Percentiles rank a stretch among this genome's conserved stretches.
Conservation (phyloP, 2,113 vertebrate species). For the Toxostoma redivivum region DNA sequence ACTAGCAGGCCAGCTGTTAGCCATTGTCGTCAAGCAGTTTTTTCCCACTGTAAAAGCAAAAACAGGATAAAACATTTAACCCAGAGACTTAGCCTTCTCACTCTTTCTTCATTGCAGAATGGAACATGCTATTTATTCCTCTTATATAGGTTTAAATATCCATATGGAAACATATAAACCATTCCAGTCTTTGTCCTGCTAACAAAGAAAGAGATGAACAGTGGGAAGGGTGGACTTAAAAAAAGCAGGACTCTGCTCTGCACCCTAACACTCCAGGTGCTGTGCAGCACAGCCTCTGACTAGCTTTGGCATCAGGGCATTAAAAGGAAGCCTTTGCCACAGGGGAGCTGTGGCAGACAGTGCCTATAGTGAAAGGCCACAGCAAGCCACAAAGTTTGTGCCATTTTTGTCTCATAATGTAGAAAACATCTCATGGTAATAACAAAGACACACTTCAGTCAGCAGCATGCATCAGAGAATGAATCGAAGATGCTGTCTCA, state of each 20-base stretch:
- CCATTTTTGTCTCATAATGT: background rate
- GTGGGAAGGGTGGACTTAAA: background rate
- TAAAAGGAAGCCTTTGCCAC: background rate
- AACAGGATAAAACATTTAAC: background rate
- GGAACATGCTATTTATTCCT: background rate
- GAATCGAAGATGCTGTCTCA: background rate
- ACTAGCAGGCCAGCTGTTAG: background rate
- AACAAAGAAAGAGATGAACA: background rate
- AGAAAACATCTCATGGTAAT: background rate
- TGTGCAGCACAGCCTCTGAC: background rate
- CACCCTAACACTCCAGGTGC: background rate
- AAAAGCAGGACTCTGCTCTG: background rate
- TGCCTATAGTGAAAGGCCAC: fast-evolving
- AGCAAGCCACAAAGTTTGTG: background rate
- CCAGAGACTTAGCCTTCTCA: background rate
- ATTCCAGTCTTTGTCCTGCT: background rate
- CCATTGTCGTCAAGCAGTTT: background rate
- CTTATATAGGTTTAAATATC: background rate
- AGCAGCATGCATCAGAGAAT: background rate
- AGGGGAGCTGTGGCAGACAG: background rate
- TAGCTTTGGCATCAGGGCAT: background rate
- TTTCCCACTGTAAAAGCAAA: background rate
- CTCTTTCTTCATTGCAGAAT: background rate
- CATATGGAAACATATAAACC: background rate
- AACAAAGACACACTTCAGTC: background rate